Evolutionary conservation across 2,888 invertebrate genomes (phyloP).

Genomic region (Drosophila differens): DNA sequence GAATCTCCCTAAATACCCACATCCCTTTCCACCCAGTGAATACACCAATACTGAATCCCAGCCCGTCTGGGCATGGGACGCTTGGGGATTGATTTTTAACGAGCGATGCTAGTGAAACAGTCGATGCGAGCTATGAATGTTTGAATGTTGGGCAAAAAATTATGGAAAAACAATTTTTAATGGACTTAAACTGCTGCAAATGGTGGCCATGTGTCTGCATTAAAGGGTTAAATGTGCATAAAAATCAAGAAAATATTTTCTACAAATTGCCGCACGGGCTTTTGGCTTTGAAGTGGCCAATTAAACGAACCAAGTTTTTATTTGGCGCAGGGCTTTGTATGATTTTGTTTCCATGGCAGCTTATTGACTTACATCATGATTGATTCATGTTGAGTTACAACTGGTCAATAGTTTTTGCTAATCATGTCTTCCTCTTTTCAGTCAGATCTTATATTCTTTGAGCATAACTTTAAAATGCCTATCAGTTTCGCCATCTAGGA

Average conservation of each 20-base stretch:
- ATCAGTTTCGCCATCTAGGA: not conserved
- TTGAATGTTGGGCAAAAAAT: constrained; percentile 63
- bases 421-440: not conserved
- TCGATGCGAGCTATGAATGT: constrained; percentile 53
- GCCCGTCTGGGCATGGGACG: constrained; percentile 33
- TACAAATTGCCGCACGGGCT: constrained; percentile 56
- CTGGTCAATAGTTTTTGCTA: constrained; percentile 2
- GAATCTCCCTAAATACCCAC: constrained; percentile 14
- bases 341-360: constrained; percentile 19
- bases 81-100: constrained; percentile 81
- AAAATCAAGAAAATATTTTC: constrained; percentile 59
- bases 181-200: constrained; percentile 68
- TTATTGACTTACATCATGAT: not conserved
- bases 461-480: not conserved
- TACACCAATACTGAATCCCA: constrained; percentile 10
- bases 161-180: constrained; percentile 80
- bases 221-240: constrained; percentile 72
- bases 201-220: constrained; percentile 68
- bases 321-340: constrained; percentile 28
- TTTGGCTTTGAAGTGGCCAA: constrained; percentile 60
- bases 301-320: constrained; percentile 46
- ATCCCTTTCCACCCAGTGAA: not conserved
- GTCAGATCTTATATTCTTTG: constrained; percentile 15
- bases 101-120: constrained; percentile 58
- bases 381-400: not conserved